Conservation (phyloP, 2,113 vertebrate genomes). For the Hippoglossus stenolepis region DNA sequence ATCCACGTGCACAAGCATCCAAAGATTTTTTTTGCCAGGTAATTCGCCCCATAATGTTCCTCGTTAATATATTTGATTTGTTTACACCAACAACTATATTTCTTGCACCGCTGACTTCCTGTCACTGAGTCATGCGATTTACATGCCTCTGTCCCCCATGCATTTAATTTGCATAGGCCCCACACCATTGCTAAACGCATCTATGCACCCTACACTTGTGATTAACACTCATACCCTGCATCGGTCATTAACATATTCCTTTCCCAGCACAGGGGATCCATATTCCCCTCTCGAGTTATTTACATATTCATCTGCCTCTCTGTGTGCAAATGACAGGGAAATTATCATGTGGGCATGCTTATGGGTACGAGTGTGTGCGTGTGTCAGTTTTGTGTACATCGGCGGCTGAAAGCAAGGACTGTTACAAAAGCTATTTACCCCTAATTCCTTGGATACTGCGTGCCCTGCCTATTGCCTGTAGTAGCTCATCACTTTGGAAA, state of each 20-base stretch:
- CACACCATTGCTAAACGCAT: slow-evolving; percentile 44
- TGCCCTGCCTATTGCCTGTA: slow-evolving; percentile 32
- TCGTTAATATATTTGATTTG: slow-evolving; percentile 18
- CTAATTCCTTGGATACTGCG: slow-evolving; percentile 49
- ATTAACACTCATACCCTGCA: slow-evolving; percentile 59
- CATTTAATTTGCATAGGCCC: slow-evolving; percentile 47
- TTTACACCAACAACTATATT: slow-evolving; percentile 32
- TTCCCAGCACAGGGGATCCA: slow-evolving; percentile 62
- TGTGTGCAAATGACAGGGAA: slow-evolving; percentile 70
- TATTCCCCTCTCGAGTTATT: slow-evolving; percentile 64
- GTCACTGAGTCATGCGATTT: slow-evolving; percentile 29
- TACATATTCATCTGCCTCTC: slow-evolving; percentile 75
- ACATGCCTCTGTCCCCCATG: slow-evolving; percentile 16
- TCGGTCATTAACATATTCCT: slow-evolving; percentile 63
- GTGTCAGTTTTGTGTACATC: slow-evolving; percentile 29
- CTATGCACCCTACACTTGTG: slow-evolving; percentile 57
- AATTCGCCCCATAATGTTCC: slow-evolving; percentile 13
- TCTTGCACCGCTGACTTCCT: slow-evolving; percentile 27
- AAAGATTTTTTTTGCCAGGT: slow-evolving; percentile 1
- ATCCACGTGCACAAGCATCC: neutral
- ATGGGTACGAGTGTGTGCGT: slow-evolving; percentile 33
- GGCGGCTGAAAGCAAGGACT: slow-evolving; percentile 61
- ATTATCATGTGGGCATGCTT: slow-evolving; percentile 56
- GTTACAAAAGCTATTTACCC: slow-evolving; percentile 67
- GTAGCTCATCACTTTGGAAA: slow-evolving; percentile 54